Base-by-base conservation (phyloP, 2,113 vertebrate species). In the Ophiodon elongatus region DNA sequence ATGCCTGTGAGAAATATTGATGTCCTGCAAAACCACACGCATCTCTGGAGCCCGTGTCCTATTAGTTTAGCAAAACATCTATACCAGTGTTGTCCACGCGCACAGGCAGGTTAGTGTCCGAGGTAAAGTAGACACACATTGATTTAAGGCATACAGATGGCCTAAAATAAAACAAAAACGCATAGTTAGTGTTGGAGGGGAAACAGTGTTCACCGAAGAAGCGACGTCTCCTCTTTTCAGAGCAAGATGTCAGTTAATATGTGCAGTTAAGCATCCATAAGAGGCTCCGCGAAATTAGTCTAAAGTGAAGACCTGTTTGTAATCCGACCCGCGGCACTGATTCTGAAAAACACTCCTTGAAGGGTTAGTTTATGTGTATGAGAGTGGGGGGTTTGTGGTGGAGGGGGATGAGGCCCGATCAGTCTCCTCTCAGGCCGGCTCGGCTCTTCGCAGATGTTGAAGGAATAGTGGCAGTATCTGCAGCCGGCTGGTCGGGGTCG, bases 71-170 rank as follows among this genome's bases (percentile, higher is more conserved):
- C 66, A 82, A 86, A 83, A 85, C 66, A 84, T 79, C 8, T 83
- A 60, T 74, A 59, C 50, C 82, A 56, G 50, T 76, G 54, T 83
- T 21, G 54, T 85, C 80, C 72, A 76, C 72, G 43, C 45, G 21
- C 69, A 87, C 71, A 68, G 78, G 76, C 87, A 79, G 79, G 78
- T 64, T 60, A 85, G 74, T 75, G 81, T 91, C 85, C 64, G 73
- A 89, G 86, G 88, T 87, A 73, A 91, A 90, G 79, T 80, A 85
- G 79, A 93, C 85, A 84, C 85, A 91, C 77, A 72, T 73, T 72
- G 80, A 85, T 85, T 64, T 95, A 95, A 95, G 94, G 93, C 94
- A 93, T 92, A 93, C 81, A 91, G 54, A 92, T 90, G 93, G 83
- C 83, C 85, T 85, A 78, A 92, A 82, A 87, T 9, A 31, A 63